Evolutionary conservation across 2,797 vertebrate species (phyloP).

Genomic region (Hemibagrus guttatus): DNA sequence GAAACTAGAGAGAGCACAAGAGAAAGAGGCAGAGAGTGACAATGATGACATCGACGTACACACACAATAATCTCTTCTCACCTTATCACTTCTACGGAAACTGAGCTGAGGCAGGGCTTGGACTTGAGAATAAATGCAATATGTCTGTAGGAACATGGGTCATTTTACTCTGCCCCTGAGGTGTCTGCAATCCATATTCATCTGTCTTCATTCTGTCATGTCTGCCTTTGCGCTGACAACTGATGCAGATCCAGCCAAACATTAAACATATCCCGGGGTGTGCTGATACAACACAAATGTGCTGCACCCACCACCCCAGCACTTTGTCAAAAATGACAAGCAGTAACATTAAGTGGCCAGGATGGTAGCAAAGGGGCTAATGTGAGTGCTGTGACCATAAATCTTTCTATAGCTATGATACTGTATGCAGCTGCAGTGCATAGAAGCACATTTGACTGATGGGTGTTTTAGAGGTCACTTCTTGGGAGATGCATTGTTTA

Average conservation of each 20-base stretch:
- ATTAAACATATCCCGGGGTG: slow-evolving; percentile 49
- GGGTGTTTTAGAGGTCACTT: slow-evolving; percentile 19
- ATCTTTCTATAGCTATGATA: slow-evolving; percentile 31
- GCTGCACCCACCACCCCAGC: slow-evolving; percentile 38
- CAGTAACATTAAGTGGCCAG: slow-evolving; percentile 36
- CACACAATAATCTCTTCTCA: slow-evolving; percentile 40
- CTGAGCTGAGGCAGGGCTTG: slow-evolving; percentile 37
- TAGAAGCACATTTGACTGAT: slow-evolving; percentile 9
- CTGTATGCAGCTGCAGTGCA: slow-evolving; percentile 5
- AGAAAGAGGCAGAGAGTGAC: neutral
- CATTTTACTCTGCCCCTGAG: slow-evolving; percentile 47
- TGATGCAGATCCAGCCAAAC: slow-evolving; percentile 56
- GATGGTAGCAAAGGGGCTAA: slow-evolving; percentile 43
- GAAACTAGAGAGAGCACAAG: neutral
- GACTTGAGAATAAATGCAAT: slow-evolving; percentile 33
- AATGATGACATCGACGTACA: slow-evolving; percentile 35
- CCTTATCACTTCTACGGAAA: slow-evolving; percentile 39
- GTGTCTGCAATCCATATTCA: slow-evolving; percentile 53
- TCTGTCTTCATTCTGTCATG: slow-evolving; percentile 56
- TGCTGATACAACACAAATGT: slow-evolving; percentile 59
- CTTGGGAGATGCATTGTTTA: neutral
- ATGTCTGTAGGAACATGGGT: slow-evolving; percentile 36
- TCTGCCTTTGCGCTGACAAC: slow-evolving; percentile 37
- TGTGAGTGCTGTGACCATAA: slow-evolving; percentile 31
- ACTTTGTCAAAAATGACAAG: slow-evolving; percentile 54